These are phyloP conservation scores for Rhynchonycteris naso DNA, from an alignment of 2,797 vertebrate genomes.

Conservation along the genomic window DNA sequence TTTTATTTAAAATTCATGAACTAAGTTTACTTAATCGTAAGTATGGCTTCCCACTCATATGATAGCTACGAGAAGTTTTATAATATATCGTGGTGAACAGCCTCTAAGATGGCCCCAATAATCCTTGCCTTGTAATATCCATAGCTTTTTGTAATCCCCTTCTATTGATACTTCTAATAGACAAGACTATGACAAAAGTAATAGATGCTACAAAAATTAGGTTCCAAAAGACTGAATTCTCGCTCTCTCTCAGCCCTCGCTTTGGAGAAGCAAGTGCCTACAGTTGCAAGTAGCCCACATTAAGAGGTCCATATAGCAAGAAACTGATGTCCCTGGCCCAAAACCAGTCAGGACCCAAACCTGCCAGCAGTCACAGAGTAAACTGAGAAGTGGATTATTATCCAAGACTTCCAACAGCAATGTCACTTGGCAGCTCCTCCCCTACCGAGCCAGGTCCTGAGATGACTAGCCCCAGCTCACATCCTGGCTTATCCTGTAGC, in stretches of 20 bases:
- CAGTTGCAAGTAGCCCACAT: neutral
- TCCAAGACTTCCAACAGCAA: neutral
- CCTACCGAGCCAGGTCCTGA: neutral
- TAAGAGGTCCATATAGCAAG: neutral
- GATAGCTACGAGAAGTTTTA: neutral
- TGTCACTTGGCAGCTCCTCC: neutral
- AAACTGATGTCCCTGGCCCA: neutral
- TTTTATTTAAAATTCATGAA: constrained; percentile 34
- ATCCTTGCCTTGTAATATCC: neutral
- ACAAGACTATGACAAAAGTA: neutral
- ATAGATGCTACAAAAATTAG: neutral
- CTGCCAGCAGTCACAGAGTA: neutral
- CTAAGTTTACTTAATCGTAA: neutral
- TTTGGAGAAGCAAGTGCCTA: neutral
- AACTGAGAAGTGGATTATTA: neutral
- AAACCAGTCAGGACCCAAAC: neutral
- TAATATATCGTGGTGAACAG: neutral
- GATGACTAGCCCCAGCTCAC: neutral
- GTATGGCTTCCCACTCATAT: neutral
- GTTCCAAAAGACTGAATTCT: neutral
- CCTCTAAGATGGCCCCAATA: neutral
- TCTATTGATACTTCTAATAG: neutral
- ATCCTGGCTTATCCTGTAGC: neutral
- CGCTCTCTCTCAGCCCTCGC: neutral
- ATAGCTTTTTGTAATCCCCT: neutral